Percentiles rank a stretch among this genome's conserved stretches.
Evolutionary conservation across 2,113 vertebrate genomes (phyloP).

Genomic region (Tricholaema leucomelas): DNA sequence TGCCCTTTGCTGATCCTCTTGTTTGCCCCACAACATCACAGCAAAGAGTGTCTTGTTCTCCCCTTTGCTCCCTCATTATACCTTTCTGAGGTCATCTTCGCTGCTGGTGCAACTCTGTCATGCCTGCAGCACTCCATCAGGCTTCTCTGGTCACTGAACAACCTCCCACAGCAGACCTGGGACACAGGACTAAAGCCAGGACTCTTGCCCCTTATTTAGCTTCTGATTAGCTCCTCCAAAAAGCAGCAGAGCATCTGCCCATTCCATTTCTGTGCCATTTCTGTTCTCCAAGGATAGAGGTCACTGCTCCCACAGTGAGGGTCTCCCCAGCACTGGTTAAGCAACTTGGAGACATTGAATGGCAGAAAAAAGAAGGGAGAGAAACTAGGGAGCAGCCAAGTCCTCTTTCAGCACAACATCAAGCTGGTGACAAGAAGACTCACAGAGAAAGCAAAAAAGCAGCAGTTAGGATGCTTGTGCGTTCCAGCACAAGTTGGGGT

Average conservation of each 20-base stretch:
- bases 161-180: background rate
- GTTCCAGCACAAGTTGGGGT: background rate
- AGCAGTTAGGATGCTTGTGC: background rate
- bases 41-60: background rate
- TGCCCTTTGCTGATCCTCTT: background rate
- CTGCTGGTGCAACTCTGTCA: background rate
- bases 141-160: background rate
- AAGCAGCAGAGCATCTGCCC: rapidly evolving
- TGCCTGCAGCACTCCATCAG: background rate
- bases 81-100: background rate
- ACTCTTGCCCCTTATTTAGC: background rate
- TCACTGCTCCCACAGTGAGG: rapidly evolving
- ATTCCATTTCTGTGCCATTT: background rate
- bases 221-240: background rate
- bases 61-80: background rate
- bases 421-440: background rate
- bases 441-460: background rate
- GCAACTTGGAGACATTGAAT: rapidly evolving
- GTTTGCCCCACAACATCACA: background rate
- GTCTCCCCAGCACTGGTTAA: background rate
- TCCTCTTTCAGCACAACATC: background rate
- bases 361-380: background rate
- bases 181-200: background rate
- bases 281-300: background rate
- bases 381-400: background rate